Percentiles rank a stretch among this genome's conserved stretches.
Conservation (phyloP, 1,140 invertebrate genomes). For the Plutomurus gul region DNA sequence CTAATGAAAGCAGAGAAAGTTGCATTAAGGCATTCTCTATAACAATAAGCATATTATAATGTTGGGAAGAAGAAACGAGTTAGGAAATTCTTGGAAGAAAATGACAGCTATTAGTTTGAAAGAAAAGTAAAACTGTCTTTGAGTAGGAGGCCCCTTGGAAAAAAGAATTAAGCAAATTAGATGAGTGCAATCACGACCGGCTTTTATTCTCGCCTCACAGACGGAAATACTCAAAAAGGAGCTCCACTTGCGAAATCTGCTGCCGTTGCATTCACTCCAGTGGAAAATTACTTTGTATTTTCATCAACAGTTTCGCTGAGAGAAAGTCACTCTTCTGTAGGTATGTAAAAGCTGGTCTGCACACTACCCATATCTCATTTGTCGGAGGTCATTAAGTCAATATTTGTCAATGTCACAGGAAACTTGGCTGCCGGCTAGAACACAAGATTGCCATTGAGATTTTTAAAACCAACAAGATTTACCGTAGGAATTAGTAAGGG, state of each 20-base stretch:
- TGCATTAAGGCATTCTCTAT: neutral
- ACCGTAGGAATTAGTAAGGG: no score
- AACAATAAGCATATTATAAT: neutral
- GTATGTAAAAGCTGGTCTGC: neutral
- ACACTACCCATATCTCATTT: neutral
- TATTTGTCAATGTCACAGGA: neutral
- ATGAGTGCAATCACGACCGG: neutral
- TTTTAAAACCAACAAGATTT: no score
- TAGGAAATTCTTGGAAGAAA: neutral
- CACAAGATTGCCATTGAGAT: neutral
- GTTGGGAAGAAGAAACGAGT: neutral
- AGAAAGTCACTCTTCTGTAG: neutral
- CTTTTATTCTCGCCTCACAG: neutral
- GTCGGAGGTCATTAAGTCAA: neutral
- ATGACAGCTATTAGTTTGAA: neutral
- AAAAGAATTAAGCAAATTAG: constrained; percentile 15
- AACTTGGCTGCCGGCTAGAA: neutral
- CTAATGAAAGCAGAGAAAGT: neutral
- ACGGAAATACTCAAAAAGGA: neutral
- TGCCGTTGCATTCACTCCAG: neutral
- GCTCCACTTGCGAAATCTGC: neutral
- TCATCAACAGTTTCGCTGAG: neutral
- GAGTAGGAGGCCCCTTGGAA: neutral
- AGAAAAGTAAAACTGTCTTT: neutral
- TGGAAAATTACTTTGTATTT: neutral